Percentiles rank a stretch among this genome's conserved stretches.
Conservation (phyloP, 1,140 invertebrate species). For the Drosophila gunungcola region DNA sequence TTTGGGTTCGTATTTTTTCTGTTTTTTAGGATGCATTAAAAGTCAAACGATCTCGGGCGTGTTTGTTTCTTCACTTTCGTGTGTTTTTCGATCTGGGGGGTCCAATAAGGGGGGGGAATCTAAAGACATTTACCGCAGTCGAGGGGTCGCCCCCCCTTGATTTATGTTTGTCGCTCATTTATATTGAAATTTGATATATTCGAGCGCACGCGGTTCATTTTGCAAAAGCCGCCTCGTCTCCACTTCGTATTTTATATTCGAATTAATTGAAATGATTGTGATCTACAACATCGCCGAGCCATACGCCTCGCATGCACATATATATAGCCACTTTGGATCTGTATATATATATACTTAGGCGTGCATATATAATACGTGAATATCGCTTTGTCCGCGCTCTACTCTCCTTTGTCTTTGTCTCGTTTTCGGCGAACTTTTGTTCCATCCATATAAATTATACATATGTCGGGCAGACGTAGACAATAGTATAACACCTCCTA, state of each 20-base stretch:
- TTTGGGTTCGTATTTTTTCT: conserved; percentile 13
- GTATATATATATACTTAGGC: conserved; percentile 25
- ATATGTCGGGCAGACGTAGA: conserved; percentile 50
- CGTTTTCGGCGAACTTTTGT: conserved; percentile 57
- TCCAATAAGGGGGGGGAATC: conserved; percentile 19
- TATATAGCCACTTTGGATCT: conserved; percentile 11
- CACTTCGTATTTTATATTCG: conserved; percentile 77
- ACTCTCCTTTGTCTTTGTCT: conserved; percentile 63
- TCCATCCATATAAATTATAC: conserved; percentile 70
- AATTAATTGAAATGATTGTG: conserved; percentile 84
- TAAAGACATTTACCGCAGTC: conserved; percentile 3
- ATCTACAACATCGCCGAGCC: conserved; percentile 72
- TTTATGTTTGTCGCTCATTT: conserved; percentile 77
- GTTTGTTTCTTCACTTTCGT: conserved; percentile 69
- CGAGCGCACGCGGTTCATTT: conserved; percentile 72
- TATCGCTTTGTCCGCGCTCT: conserved; percentile 55
- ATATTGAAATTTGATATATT: conserved; percentile 83
- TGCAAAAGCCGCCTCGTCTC: conserved; percentile 65
- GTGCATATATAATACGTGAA: conserved; percentile 60
- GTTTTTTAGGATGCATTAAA: conserved; percentile 65
- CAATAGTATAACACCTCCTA: conserved; percentile 80
- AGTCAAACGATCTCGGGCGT: conserved; percentile 50
- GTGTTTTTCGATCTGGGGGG: conserved; percentile 30
- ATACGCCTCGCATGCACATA: conserved; percentile 28
- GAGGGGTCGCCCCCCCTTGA: conserved; percentile 47